A percentile compares a stretch with the other conserved stretches of the same genome.
Evolutionary conservation across 2,113 vertebrate species (phyloP).

Genomic region (Danio rerio): GRCz12tu NC_133188.1:33599501-33600000

Average conservation of each 20-base stretch:
- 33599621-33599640: too few relatives aligned
- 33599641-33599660: too few relatives aligned
- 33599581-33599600: too few relatives aligned
- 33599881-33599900: not conserved
- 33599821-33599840: not conserved
- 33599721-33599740: not conserved
- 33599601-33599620: too few relatives aligned
- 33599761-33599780: not conserved
- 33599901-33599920: not conserved
- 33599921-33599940: not conserved
- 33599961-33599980: not conserved
- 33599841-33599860: not conserved
- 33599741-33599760: not conserved
- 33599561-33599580: too few relatives aligned
- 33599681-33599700: not conserved
- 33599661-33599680: too few relatives aligned
- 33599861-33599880: constrained; percentile 1
- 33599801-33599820: not conserved
- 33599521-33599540: too few relatives aligned
- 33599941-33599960: not conserved
- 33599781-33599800: not conserved
- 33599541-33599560: too few relatives aligned
- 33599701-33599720: not conserved
- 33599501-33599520: too few relatives aligned
- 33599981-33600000: not conserved